Conservation (phyloP, 2,888 invertebrate genomes). For the Seira sanloemensis region DNA sequence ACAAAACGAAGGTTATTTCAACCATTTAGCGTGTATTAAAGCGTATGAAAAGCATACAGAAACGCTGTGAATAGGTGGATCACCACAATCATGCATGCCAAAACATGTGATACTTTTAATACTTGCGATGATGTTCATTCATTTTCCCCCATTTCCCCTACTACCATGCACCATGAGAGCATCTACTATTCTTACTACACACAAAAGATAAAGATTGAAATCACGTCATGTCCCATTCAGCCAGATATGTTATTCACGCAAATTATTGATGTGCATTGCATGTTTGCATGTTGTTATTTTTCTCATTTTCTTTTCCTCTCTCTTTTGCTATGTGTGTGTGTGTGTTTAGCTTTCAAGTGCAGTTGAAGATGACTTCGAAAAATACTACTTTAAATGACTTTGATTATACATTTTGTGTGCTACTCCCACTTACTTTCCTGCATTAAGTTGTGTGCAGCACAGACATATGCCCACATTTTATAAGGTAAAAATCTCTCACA, state of each 20-base stretch:
- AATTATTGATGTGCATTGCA: neutral
- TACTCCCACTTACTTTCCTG: neutral
- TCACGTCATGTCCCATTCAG: neutral
- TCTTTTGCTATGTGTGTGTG: neutral
- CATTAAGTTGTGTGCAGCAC: neutral
- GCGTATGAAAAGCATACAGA: too few species aligned
- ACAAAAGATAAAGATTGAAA: too few species aligned
- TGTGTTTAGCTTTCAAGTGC: slow-evolving; percentile 29
- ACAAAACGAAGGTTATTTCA: neutral
- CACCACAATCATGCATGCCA: neutral
- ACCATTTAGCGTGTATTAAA: too few species aligned
- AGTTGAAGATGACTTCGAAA: slow-evolving; percentile 33
- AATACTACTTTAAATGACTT: slow-evolving; percentile 30
- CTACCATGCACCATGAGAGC: too few species aligned
- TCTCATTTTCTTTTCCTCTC: neutral
- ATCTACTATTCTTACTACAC: too few species aligned
- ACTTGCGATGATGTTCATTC: neutral
- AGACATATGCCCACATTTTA: neutral
- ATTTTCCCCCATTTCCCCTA: too few species aligned
- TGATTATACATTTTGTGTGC: slow-evolving; percentile 3
- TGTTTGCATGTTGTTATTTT: neutral
- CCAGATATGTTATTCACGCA: slow-evolving; percentile 1
- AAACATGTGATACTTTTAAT: neutral
- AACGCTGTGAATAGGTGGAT: neutral
- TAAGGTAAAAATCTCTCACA: neutral